Base-by-base conservation (phyloP, 2,888 invertebrate species). In the Dryococelus australis region DNA sequence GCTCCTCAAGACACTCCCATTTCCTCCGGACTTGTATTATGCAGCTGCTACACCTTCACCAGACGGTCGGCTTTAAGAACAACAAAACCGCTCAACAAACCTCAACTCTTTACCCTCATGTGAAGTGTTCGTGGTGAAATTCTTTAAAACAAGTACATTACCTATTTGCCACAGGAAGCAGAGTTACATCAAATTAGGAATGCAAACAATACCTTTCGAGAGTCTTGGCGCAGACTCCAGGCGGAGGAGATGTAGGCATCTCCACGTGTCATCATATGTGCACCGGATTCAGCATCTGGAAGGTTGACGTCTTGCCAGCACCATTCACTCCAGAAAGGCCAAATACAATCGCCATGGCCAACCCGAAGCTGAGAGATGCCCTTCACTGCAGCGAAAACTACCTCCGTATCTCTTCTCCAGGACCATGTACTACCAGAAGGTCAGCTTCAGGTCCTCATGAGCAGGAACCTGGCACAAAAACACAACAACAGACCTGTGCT, bases 301-400 rank as follows among this genome's bases (percentile, higher is more conserved):
- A 94, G 24, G 93, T n/a, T 9, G 94, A 93, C 3, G 94, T 94
- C 90, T 94, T 94, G 5, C 94, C 94, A 24, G 93, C 93, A 10
- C 94, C 94, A 90, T n/a, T 94, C 4, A 94, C 93, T 35, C 94
- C 12, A 93, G 90, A 43, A 93, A n/a, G n/a, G 24, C 93, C 93
- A 90, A 93, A 93, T n/a, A 89, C 93, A 93, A 89, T 93, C 92
- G 1, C 93, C 91, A 89, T 92, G 91, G 13, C 91, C 94, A 12
- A 97, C 0, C 95, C 94, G 91, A 97, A 95, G 90, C 94, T 95
- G 86, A 97, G 91, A n/a, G n/a, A n/a, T n/a, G 24, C 95, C 95
- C 83, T 94, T 93, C 0, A 97, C 96, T 0, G 96, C 96, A 81
- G 93, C 90, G n/a, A 84, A 93, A 91, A 0, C 92, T 88, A 0